Base-by-base conservation (phyloP, 2,797 vertebrate species). In the Myioborus melanocephalus region DNA sequence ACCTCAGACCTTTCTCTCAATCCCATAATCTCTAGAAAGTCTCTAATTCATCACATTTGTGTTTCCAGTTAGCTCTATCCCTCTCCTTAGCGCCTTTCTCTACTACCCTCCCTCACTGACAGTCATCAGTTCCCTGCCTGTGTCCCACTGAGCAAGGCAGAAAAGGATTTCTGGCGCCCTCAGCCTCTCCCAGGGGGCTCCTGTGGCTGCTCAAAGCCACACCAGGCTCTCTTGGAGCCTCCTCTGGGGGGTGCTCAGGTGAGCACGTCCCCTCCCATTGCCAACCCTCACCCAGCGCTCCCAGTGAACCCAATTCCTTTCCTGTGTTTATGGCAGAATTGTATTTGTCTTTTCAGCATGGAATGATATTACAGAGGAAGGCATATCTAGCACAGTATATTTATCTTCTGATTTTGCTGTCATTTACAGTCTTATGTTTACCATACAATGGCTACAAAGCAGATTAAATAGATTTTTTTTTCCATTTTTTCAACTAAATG, bases 241-340 rank as follows among this genome's bases (percentile, higher is more conserved):
- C 20, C 15, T 44, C 53, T 37, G 8, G 2, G 15, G 18, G 16
- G 4, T 64, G 37, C 73, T 46, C 20, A 17, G 32, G 32, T 41
- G 23, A 81, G 21, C 20, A 7, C 1, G 7, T 28, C 13, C n/a
- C 43, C 46, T 44, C 10, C 23, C n/a, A 2, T 0, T 43, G 34
- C 14, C 37, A 14, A 14, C 6, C 43, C 63, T n/a, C 6, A 35
- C 8, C 9, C 52, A 12, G 9, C 12, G 35, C 30, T 60, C 35
- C 43, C 43, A 44, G 5, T 44, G 21, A 32, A 35, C 23, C 3
- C 24, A 57, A 26, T 17, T 18, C 24, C 10, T 77, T 41, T 27
- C 37, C 32, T 46, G 14, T 30, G 12, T 59, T 88, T 61, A 39
- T 35, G 69, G 57, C 26, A 86, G 39, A 81, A 69, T 8, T 19